Evolutionary conservation across 2,797 vertebrate species (phyloP).

Genomic region (Tamandua tetradactyla): DNA sequence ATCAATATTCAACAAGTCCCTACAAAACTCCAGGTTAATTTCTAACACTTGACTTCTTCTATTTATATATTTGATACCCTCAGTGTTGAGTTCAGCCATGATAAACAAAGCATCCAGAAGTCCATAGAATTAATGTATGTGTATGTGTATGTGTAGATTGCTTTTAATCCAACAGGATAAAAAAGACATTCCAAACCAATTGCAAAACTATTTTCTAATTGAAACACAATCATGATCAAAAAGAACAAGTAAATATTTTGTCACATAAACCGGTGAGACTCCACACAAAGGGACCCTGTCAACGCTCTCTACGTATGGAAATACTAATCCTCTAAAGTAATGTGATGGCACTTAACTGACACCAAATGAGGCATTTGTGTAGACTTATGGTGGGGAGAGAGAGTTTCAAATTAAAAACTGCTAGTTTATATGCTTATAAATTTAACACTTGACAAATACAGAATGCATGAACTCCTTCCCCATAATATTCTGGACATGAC

Average conservation of each 20-base stretch:
- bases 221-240: not conserved
- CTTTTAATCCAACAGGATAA: slow-evolving; percentile 16
- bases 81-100: not conserved
- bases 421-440: not conserved
- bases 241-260: slow-evolving; percentile 1
- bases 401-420: not conserved
- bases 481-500: not conserved
- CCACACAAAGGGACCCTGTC: not conserved
- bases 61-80: not conserved
- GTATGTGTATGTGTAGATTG: not conserved
- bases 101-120: not conserved
- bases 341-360: not conserved
- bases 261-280: not conserved
- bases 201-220: not conserved
- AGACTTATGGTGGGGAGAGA: not conserved
- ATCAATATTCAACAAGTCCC: not conserved
- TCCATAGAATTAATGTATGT: not conserved
- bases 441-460: not conserved
- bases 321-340: not conserved
- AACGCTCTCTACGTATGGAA: not conserved
- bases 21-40: not conserved
- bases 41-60: not conserved
- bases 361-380: not conserved
- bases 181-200: not conserved
- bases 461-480: not conserved